These are phyloP conservation scores for Melanerpes aurifrons DNA, from an alignment of 2,113 vertebrate genomes.

Conservation along the genomic window DNA sequence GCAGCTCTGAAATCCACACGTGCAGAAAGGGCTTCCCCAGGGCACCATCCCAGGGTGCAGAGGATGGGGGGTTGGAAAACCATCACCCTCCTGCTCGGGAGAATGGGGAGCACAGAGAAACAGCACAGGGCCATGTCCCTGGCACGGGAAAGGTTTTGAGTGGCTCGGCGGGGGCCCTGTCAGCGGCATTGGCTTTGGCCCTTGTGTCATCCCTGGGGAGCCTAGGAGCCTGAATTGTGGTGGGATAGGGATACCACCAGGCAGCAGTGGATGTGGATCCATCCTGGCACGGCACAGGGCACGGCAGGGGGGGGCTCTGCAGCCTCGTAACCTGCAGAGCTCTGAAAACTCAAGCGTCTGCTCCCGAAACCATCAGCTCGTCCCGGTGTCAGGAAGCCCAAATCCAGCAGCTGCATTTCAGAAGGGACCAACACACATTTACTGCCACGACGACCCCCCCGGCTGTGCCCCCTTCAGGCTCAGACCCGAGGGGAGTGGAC, in stretches of 20 bases:
- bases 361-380: neutral
- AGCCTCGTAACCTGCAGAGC: neutral
- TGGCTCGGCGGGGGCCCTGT: too few relatives aligned
- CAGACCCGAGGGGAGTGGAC: neutral
- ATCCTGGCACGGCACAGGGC: neutral
- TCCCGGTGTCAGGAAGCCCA: neutral
- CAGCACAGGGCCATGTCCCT: neutral
- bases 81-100: neutral
- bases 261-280: neutral
- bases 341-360: neutral
- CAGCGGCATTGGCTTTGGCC: too few relatives aligned
- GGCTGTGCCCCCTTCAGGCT: neutral
- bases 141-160: too few relatives aligned
- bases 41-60: fast-evolving
- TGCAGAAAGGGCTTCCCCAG: neutral
- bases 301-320: too few relatives aligned
- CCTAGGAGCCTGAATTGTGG: fast-evolving
- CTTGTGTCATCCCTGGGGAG: fast-evolving
- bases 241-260: fast-evolving
- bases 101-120: neutral
- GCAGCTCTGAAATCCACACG: neutral
- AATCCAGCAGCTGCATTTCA: neutral
- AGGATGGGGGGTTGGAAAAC: neutral
- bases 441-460: neutral
- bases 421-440: neutral